These are phyloP conservation scores for Lasius platythorax DNA, from an alignment of 2,888 invertebrate genomes.

Conservation along the genomic window DNA sequence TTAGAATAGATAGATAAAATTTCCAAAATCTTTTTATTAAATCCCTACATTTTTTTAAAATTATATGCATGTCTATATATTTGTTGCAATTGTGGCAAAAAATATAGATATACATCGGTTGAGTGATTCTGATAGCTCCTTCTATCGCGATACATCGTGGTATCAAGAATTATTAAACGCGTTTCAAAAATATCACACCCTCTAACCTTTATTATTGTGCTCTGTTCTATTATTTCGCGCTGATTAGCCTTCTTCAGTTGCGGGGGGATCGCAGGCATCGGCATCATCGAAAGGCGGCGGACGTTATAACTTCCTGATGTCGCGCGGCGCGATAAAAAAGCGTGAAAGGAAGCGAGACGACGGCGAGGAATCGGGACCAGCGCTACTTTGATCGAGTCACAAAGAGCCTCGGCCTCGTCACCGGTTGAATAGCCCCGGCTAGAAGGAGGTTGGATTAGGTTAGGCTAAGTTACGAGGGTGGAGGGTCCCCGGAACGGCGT, in stretches of 20 bases:
- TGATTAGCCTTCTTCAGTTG: slow-evolving; percentile 63
- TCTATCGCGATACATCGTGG: background rate
- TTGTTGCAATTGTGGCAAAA: background rate
- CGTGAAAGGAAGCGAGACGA: slow-evolving; percentile 65
- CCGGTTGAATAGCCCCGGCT: slow-evolving; percentile 77
- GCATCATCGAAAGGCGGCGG: slow-evolving; percentile 56
- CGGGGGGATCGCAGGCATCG: slow-evolving; percentile 56
- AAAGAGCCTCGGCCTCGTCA: slow-evolving; percentile 80
- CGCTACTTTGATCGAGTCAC: slow-evolving; percentile 67
- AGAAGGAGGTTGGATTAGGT: slow-evolving; percentile 77
- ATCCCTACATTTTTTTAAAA: background rate
- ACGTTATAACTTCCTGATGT: slow-evolving; percentile 77
- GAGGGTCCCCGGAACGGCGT: slow-evolving; percentile 63
- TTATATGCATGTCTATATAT: background rate
- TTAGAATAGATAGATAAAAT: background rate
- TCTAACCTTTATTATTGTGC: background rate
- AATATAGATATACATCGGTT: background rate
- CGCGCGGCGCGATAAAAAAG: slow-evolving; percentile 72
- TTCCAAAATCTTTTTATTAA: background rate
- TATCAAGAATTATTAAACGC: background rate
- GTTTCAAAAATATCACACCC: background rate
- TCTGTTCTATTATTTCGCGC: slow-evolving; percentile 41
- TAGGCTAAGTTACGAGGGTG: slow-evolving; percentile 82
- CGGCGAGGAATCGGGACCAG: slow-evolving; percentile 64
- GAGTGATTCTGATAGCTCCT: too few relatives aligned